These are phyloP conservation scores for Cebidichthys violaceus DNA, from an alignment of 2,113 vertebrate species.

Conservation along the genomic window DNA sequence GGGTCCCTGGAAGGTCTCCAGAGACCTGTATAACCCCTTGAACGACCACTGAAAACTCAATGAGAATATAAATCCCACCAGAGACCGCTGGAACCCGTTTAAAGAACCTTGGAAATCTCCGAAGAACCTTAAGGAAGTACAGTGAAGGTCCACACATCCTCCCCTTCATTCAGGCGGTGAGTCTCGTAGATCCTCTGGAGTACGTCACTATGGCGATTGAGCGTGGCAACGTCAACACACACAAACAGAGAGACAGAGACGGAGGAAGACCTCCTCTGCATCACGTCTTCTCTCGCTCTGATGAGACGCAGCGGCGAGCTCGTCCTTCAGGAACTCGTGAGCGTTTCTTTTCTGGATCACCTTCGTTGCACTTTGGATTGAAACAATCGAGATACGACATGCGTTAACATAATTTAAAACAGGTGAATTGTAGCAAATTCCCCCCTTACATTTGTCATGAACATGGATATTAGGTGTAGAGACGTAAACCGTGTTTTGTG, in stretches of 20 bases:
- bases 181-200: not conserved
- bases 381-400: too few relatives aligned
- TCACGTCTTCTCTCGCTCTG: conserved; percentile 7
- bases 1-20: not conserved
- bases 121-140: not conserved
- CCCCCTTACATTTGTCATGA: too few relatives aligned
- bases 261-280: conserved; percentile 26
- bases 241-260: conserved; percentile 37
- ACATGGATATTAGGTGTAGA: too few relatives aligned
- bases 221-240: conserved; percentile 36
- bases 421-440: too few relatives aligned
- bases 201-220: conserved; percentile 27
- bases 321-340: too few relatives aligned
- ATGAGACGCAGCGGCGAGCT: conserved; percentile 11
- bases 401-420: too few relatives aligned
- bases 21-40: not conserved
- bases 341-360: too few relatives aligned
- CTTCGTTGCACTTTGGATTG: too few relatives aligned
- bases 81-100: not conserved
- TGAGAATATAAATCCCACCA: not conserved
- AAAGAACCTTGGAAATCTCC: not conserved
- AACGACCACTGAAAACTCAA: not conserved
- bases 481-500: too few relatives aligned
- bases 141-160: not conserved
- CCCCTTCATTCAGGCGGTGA: not conserved